Evolutionary conservation across 2,888 invertebrate species (phyloP), one percentile per base, ranked within the genome.

Genomic region (Lapara coniferarum): DNA sequence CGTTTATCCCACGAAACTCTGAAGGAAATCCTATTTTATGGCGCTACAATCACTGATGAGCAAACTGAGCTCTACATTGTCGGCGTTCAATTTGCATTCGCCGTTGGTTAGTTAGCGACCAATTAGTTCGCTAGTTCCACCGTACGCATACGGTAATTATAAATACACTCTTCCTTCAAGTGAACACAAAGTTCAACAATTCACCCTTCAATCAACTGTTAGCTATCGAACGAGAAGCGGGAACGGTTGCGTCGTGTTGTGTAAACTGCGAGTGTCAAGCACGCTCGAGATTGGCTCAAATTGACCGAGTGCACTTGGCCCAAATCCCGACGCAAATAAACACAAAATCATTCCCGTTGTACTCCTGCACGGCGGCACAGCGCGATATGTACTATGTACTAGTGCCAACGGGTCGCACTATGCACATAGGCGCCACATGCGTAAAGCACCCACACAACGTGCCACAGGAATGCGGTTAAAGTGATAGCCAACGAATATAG

Each of bases 261-360:
- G 53, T 53, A 2, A 25, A 25, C 25, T 53, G 55, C 19, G 55
- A 46, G 63, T 63, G 63, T 63, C 63, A 63, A 63, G 63, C 63
- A 63, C 67, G 67, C 44, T 59, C 81, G 83, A 83, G 82, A 85
- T 84, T 79, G 80, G 81, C 81, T 84, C 83, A 81, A 86, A 87
- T 85, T 85, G 85, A 85, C 89, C 89, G 84, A 89, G 81, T 90
- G 89, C 89, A 89, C 90, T 90, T 89, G 90, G 90, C 90, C 90
- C 85, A 85, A 89, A 89, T 89, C 89, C 85, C 81, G 84, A 84
- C 82, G 81, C 85, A 88, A 87, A 89, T 88, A 89, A 88, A 89
- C 89, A 86, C 82, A 83, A 86, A 85, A 84, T 85, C 79, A 81
- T 79, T 84, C 78, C 81, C 83, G 83, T 80, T 78, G 81, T 82